Evolutionary conservation across 1,140 invertebrate species (phyloP).

Genomic region (Calephelis virginiensis): DNA sequence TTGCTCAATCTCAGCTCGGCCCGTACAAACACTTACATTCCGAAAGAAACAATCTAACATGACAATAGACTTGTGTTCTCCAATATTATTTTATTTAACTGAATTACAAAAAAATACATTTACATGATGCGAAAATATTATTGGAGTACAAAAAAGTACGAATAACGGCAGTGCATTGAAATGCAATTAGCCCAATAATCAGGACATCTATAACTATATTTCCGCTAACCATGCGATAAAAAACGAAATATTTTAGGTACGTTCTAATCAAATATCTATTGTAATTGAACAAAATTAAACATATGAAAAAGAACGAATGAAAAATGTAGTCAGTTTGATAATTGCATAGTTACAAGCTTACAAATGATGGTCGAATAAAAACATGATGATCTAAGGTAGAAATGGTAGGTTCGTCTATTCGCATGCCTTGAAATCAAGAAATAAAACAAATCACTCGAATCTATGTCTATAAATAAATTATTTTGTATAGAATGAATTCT

Average conservation of each 20-base stretch:
- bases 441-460: conserved; percentile 35
- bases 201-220: conserved; percentile 8
- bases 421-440: conserved; percentile 44
- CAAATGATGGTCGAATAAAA: conserved; percentile 10
- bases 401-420: conserved; percentile 38
- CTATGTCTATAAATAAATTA: conserved; percentile 34
- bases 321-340: not conserved
- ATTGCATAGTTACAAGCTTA: conserved; percentile 7
- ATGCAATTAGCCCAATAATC: conserved; percentile 8
- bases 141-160: conserved; percentile 49
- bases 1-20: conserved; percentile 65
- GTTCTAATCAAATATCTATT: conserved; percentile 7
- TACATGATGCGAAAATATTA: conserved; percentile 53
- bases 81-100: conserved; percentile 60
- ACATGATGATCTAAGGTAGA: conserved; percentile 21
- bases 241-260: not conserved
- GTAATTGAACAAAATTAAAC: conserved; percentile 9
- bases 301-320: not conserved
- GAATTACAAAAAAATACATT: not conserved
- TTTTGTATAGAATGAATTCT: conserved; percentile 19
- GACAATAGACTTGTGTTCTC: conserved; percentile 74
- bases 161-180: conserved; percentile 13
- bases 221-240: conserved; percentile 1
- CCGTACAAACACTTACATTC: conserved; percentile 68
- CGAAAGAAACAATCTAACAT: conserved; percentile 78